These are phyloP conservation scores for Andricus curvator DNA, from an alignment of 2,888 invertebrate species.

Conservation along the genomic window DNA sequence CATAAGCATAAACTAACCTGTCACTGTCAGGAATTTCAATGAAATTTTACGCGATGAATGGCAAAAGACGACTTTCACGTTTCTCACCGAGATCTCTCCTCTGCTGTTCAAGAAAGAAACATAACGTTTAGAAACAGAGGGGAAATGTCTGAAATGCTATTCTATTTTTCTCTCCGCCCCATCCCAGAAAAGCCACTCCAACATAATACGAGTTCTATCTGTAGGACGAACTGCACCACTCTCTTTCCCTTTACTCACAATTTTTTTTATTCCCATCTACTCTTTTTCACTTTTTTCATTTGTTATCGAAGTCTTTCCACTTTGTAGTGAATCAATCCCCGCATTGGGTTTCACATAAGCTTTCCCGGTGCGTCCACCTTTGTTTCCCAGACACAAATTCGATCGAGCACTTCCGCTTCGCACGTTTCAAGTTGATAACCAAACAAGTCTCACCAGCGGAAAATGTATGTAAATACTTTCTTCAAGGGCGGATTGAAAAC, in stretches of 20 bases:
- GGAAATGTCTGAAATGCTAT: constrained; percentile 8
- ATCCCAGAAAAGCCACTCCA: constrained; percentile 17
- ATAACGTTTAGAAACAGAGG: constrained; percentile 18
- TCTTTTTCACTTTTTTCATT: constrained; percentile 7
- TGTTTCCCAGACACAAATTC: constrained; percentile 21
- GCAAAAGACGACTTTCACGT: constrained; percentile 27
- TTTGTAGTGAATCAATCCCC: constrained; percentile 14
- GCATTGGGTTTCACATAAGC: constrained; percentile 13
- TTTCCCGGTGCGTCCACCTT: constrained; percentile 18
- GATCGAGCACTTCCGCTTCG: constrained; percentile 33
- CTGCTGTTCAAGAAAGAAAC: neutral
- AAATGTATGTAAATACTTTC: constrained; percentile 38
- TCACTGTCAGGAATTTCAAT: constrained; percentile 35
- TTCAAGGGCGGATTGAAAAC: neutral
- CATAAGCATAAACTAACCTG: constrained; percentile 27
- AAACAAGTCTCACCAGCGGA: neutral
- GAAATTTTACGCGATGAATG: constrained; percentile 39
- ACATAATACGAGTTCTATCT: constrained; percentile 31
- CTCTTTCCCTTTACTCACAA: neutral
- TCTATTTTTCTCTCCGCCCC: constrained; percentile 26
- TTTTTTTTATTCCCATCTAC: constrained; percentile 18
- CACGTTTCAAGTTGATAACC: constrained; percentile 35
- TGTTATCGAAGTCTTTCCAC: constrained; percentile 17
- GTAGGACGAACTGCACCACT: constrained; percentile 2
- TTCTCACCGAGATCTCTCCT: constrained; percentile 1